Evolutionary conservation across 1,140 invertebrate species (phyloP).

Genomic region (Drosophila micromelanica): DNA sequence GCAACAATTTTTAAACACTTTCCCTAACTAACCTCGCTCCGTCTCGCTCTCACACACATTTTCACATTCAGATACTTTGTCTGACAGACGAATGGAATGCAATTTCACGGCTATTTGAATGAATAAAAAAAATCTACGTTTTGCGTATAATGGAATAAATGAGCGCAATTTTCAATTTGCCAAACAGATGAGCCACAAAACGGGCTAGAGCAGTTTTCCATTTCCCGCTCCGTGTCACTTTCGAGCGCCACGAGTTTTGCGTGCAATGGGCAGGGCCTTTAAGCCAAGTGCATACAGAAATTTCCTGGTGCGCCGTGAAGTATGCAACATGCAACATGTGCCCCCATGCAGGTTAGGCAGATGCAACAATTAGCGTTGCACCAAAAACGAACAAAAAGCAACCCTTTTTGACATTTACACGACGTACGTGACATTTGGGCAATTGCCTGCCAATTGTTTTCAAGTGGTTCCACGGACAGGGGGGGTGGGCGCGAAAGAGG

Average conservation of each 20-base stretch:
- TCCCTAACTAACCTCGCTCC: neutral
- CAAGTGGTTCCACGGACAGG: constrained; percentile 39
- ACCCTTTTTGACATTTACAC: constrained; percentile 37
- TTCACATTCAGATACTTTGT: constrained; percentile 38
- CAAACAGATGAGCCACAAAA: constrained; percentile 76
- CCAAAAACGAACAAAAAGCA: neutral
- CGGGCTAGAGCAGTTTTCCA: constrained; percentile 13
- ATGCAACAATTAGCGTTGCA: constrained; percentile 63
- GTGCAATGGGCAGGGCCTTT: constrained; percentile 43
- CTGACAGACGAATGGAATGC: constrained; percentile 63
- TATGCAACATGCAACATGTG: constrained; percentile 65
- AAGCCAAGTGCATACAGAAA: constrained; percentile 57
- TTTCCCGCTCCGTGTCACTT: neutral
- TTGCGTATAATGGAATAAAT: constrained; percentile 75
- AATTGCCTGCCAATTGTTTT: constrained; percentile 60
- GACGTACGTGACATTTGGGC: constrained; percentile 73
- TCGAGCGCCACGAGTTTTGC: neutral
- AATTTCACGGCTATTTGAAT: constrained; percentile 79
- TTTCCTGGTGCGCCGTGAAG: constrained; percentile 34
- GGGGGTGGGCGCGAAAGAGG: neutral
- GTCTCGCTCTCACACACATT: constrained; percentile 9
- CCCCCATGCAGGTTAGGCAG: constrained; percentile 14
- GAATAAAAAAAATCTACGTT: constrained; percentile 30
- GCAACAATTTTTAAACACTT: constrained; percentile 33
- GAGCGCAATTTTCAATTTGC: constrained; percentile 77